Base-by-base conservation (phyloP, 2,113 vertebrate species). In the Pao palembangensis region DNA sequence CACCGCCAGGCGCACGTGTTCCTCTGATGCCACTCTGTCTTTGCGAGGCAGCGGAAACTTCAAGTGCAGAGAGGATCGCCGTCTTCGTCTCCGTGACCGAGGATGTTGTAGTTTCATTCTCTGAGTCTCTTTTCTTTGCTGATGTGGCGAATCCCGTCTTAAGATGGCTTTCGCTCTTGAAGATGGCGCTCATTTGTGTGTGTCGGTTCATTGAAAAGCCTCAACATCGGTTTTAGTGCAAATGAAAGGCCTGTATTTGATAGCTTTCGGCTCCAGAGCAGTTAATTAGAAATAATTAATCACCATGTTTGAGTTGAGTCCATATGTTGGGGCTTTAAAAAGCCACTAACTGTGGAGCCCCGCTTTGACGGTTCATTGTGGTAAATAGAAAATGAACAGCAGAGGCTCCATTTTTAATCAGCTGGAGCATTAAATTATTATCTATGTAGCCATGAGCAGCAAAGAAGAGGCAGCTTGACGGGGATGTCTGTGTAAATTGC, bases 101-200 rank as follows among this genome's bases (percentile, higher is more conserved):
- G n/a, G 15, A 3, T 13, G 2, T 56, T 65, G 28, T 51, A 38
- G 34, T 52, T 23, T 21, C 11, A 13, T 53, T 61, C 56, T 42
- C 43, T 51, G 17, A 28, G 18, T 66, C 73, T 69, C 18, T 18
- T 21, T 51, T 61, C 64, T 28, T 57, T 51, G 46, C 49, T 50
- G 55, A 51, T 73, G 51, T 61, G 16, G 49, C 23, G 49, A 43
- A 73, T 72, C 44, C 51, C n/a, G 31, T 19, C 69, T 28, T 49
- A 69, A 54, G 23, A 49, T 18, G 48, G 53, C 59, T n/a, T 51
- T 20, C 18, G 46, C 55, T 76, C 28, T 47, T 19, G 43, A 31
- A 48, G 34, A 56, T 38, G 50, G 61, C 10, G 34, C 34, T 38
- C 34, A 10, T 38, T 38, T 38, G 34, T 38, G 34, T 11, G 8